Conservation (phyloP, 2,888 invertebrate species). For the Listrodromus nycthemerus region DNA sequence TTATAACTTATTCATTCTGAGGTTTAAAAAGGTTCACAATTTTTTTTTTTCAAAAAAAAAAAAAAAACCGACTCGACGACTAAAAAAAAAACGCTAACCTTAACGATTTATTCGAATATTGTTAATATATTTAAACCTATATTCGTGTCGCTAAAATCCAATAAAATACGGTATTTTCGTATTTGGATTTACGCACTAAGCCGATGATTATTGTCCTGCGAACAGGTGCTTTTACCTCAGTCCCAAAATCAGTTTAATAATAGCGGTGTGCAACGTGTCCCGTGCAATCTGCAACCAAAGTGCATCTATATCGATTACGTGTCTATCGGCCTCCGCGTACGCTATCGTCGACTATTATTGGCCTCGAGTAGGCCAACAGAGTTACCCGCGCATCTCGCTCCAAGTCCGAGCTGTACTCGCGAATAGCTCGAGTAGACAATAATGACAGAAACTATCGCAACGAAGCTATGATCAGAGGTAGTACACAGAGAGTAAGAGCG, state of each 20-base stretch:
- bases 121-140: too few relatives aligned
- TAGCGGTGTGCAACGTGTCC: not conserved
- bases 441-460: slow-evolving; percentile 19
- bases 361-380: slow-evolving; percentile 5
- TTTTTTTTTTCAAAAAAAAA: too few relatives aligned
- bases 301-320: slow-evolving; percentile 5
- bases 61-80: too few relatives aligned
- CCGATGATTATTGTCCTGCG: too few relatives aligned
- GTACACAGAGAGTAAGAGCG: slow-evolving; percentile 38
- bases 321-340: not conserved
- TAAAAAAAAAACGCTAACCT: too few relatives aligned
- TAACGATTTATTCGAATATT: too few relatives aligned
- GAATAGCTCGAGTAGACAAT: slow-evolving; percentile 9
- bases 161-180: too few relatives aligned
- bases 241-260: not conserved
- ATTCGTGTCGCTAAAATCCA: too few relatives aligned
- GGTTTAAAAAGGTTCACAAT: too few relatives aligned
- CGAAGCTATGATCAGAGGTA: slow-evolving; percentile 12
- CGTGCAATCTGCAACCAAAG: not conserved
- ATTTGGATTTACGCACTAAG: not conserved
- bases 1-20: too few relatives aligned
- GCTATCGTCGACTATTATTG: not conserved
- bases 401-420: not conserved
- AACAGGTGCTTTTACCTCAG: too few relatives aligned
- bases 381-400: slow-evolving; percentile 6